Conservation (phyloP, 2,797 vertebrate genomes). For the Macropodus opercularis region DNA sequence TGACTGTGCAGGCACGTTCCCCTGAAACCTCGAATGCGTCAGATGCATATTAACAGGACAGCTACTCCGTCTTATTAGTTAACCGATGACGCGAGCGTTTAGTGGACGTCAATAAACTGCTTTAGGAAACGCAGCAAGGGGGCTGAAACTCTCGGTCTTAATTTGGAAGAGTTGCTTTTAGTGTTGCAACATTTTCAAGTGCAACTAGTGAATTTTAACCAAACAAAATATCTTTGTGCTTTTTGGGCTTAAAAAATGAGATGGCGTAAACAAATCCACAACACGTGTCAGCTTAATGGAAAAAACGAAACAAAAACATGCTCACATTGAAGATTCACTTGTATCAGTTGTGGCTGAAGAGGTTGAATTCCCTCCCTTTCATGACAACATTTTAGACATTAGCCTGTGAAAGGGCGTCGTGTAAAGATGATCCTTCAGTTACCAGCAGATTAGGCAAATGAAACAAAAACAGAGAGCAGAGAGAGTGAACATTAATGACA, state of each 20-base stretch:
- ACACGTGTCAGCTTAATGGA: not conserved
- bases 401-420: not conserved
- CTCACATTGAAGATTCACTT: not conserved
- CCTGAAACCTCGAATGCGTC: conserved; percentile 28
- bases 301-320: not conserved
- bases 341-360: not conserved
- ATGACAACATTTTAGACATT: not conserved
- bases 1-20: conserved; percentile 23
- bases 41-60: conserved; percentile 27
- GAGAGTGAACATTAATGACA: not conserved
- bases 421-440: not conserved
- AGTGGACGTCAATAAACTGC: conserved; percentile 4
- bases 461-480: not conserved
- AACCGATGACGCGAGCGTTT: conserved; percentile 15
- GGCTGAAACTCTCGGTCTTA: not conserved
- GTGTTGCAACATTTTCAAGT: not conserved
- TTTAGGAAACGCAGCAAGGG: conserved; percentile 9
- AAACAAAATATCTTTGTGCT: not conserved
- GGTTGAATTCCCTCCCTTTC: not conserved
- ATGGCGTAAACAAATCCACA: no score
- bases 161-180: conserved; percentile 5
- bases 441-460: not conserved
- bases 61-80: conserved; percentile 25
- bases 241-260: no score
- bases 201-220: not conserved